Evolutionary conservation across 2,113 vertebrate genomes (phyloP).

Genomic region (Ptilonorhynchus violaceus): DNA sequence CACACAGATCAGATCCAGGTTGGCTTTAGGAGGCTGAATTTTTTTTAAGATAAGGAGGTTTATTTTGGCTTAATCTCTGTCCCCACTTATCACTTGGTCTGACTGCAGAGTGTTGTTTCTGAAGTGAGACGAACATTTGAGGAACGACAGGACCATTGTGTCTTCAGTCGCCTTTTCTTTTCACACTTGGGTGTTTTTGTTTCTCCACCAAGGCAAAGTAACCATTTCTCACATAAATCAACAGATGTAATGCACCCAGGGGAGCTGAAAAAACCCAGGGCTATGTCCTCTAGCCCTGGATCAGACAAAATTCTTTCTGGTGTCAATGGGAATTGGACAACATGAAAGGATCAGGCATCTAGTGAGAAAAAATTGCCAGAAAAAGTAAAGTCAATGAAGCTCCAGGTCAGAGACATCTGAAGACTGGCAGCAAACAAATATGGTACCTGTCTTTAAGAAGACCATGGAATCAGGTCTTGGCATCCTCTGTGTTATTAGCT

Average conservation of each 20-base stretch:
- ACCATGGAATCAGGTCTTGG: neutral
- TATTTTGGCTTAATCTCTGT: slow-evolving; percentile 44
- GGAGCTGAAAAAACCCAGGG: neutral
- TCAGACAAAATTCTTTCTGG: neutral
- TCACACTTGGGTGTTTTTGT: slow-evolving; percentile 4
- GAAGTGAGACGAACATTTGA: slow-evolving; percentile 25
- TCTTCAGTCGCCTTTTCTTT: slow-evolving; percentile 24
- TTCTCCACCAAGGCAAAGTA: slow-evolving; percentile 32
- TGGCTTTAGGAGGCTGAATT: slow-evolving; percentile 34
- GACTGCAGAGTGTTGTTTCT: slow-evolving; percentile 23
- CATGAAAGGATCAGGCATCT: neutral
- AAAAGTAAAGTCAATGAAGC: neutral
- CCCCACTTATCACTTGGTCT: slow-evolving; percentile 32
- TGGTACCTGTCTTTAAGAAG: neutral
- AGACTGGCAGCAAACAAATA: neutral
- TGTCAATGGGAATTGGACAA: neutral
- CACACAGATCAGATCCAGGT: slow-evolving; percentile 31
- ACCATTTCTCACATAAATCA: slow-evolving; percentile 52
- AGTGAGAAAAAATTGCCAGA: neutral
- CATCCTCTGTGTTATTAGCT: neutral
- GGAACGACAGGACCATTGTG: neutral
- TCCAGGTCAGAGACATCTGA: neutral
- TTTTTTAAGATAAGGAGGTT: slow-evolving; percentile 54
- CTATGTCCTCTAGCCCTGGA: neutral
- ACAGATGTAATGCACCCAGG: neutral